These are phyloP conservation scores for Catostylus mosaicus DNA, from an alignment of 30 jellyfish, hydroid and myxozoan genomes.

Conservation along the genomic window DNA sequence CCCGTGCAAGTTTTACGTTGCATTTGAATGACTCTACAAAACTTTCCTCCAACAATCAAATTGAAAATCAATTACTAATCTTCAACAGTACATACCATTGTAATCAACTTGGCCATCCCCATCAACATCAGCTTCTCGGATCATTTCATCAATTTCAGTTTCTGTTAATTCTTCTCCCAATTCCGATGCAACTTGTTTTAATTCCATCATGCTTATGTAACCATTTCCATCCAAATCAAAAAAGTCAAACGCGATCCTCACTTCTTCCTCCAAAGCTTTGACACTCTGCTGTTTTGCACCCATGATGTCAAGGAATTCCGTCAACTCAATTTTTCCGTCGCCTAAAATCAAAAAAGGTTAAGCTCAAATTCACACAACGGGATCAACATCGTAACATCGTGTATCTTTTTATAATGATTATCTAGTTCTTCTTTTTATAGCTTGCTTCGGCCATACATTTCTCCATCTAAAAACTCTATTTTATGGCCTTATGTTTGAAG, in stretches of 20 bases:
- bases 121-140: slow-evolving; percentile 87
- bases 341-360: slow-evolving; percentile 36
- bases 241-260: slow-evolving; percentile 70
- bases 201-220: slow-evolving; percentile 74
- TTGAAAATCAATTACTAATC: too few species aligned
- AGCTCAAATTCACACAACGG: too few species aligned
- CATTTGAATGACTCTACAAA: too few species aligned
- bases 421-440: too few species aligned
- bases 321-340: slow-evolving; percentile 71
- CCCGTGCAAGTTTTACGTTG: too few species aligned
- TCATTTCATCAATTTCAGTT: slow-evolving; percentile 89
- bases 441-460: too few species aligned
- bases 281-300: slow-evolving; percentile 69
- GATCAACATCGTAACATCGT: too few species aligned
- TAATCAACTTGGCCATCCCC: slow-evolving; percentile 93
- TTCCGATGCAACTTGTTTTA: slow-evolving; percentile 65
- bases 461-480: too few species aligned
- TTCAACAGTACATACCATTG: slow-evolving; percentile 72
- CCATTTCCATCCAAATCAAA: slow-evolving; percentile 95
- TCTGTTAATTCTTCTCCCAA: slow-evolving; percentile 87
- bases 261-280: slow-evolving; percentile 75
- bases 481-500: too few species aligned
- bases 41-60: too few species aligned
- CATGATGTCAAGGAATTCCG: slow-evolving; percentile 77
- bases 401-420: too few species aligned